Evolutionary conservation across 2,113 vertebrate genomes (phyloP).

Genomic region (Delphinus delphis): DNA sequence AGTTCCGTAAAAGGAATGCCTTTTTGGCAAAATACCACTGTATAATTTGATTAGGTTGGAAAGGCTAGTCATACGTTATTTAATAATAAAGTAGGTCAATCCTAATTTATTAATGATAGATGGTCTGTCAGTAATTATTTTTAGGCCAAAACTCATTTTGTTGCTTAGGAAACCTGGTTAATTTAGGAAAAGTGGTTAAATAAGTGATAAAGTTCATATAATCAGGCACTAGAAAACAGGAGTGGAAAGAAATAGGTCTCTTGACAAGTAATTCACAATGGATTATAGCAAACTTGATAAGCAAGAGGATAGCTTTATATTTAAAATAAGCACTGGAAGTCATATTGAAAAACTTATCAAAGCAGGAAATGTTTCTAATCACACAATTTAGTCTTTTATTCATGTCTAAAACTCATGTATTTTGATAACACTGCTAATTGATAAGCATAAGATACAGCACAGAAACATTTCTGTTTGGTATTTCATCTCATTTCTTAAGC

Average conservation of each 20-base stretch:
- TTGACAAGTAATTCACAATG: slow-evolving; percentile 6
- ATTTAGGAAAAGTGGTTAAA: slow-evolving; percentile 52
- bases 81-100: slow-evolving; percentile 47
- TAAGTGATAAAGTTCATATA: slow-evolving; percentile 38
- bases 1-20: neutral
- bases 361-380: neutral
- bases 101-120: neutral
- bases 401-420: neutral
- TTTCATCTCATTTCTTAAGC: slow-evolving; percentile 5
- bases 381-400: neutral
- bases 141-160: neutral
- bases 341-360: neutral
- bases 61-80: neutral
- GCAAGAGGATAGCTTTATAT: neutral
- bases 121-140: slow-evolving; percentile 23
- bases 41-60: neutral
- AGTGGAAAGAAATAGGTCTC: neutral
- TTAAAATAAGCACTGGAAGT: neutral
- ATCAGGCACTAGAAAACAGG: neutral
- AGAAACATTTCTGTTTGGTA: neutral
- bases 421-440: slow-evolving; percentile 11
- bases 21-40: neutral
- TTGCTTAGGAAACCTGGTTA: slow-evolving; percentile 41
- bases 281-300: neutral
- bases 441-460: neutral